Conservation (phyloP, 1,140 invertebrate genomes). For the Zophobas atratus region DNA sequence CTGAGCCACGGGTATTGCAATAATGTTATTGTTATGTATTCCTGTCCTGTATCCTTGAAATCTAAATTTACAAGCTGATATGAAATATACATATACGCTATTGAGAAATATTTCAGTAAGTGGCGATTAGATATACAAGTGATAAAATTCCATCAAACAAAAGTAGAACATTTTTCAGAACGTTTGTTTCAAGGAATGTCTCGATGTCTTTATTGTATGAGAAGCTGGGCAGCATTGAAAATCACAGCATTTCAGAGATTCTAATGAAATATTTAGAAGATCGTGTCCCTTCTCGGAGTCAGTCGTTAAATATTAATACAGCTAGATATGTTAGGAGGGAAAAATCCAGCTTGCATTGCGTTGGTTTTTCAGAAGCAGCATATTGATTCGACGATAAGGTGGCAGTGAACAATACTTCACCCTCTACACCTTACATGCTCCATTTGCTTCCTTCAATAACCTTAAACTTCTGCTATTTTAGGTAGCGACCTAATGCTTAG, state of each 20-base stretch:
- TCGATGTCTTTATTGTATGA: conserved; percentile 35
- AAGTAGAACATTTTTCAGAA: not conserved
- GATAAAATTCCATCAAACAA: not conserved
- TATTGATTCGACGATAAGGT: conserved; percentile 40
- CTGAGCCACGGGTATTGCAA: no score
- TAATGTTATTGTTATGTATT: no score
- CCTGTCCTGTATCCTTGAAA: no score
- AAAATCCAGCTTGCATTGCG: conserved; percentile 30
- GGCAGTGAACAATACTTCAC: conserved; percentile 40
- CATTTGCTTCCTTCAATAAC: conserved; percentile 43
- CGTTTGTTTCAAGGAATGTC: conserved; percentile 6
- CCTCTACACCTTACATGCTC: conserved; percentile 46
- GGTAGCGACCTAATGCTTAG: conserved; percentile 16
- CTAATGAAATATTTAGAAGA: conserved; percentile 28
- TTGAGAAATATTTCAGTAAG: no score
- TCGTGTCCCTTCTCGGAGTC: conserved; percentile 28
- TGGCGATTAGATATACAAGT: no score
- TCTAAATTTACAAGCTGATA: no score
- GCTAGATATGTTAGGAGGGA: conserved; percentile 6
- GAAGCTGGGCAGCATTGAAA: conserved; percentile 28
- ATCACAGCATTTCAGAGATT: conserved; percentile 30
- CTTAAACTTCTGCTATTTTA: conserved; percentile 42
- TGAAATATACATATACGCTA: no score
- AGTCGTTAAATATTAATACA: conserved; percentile 37
- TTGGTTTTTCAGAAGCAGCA: conserved; percentile 1